phyloP scores from a whole-genome alignment of 1,140 invertebrate species.

The Trichogramma pretiosum region DNA sequence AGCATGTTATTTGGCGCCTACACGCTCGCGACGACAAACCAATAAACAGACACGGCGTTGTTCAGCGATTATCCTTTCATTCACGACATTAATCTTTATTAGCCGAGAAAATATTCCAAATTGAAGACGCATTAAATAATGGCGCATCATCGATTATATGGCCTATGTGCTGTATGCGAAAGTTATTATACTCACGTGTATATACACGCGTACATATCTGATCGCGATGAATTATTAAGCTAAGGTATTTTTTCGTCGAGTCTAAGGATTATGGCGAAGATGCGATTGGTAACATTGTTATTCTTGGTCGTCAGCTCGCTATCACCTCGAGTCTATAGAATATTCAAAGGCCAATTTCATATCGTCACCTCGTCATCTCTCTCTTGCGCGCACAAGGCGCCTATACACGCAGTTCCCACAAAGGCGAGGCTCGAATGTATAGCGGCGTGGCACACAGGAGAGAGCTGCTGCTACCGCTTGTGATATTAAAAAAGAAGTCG shows the following conservation, averaged over 20 bases:
- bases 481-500: conserved; percentile 34
- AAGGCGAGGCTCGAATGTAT: neutral
- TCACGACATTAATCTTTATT: conserved; percentile 13
- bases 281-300: too few species aligned
- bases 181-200: too few species aligned
- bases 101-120: neutral
- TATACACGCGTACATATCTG: too few species aligned
- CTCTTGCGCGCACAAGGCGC: conserved; percentile 15
- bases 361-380: conserved; percentile 27
- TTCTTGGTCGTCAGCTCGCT: too few species aligned
- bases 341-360: conserved; percentile 48
- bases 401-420: conserved; percentile 18
- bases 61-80: conserved; percentile 7
- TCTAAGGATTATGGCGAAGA: too few species aligned
- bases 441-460: conserved; percentile 5
- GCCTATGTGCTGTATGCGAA: too few species aligned
- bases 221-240: too few species aligned
- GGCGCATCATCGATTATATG: too few species aligned
- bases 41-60: conserved; percentile 5
- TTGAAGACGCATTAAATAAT: conserved; percentile 11
- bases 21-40: too few species aligned
- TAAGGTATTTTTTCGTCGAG: too few species aligned
- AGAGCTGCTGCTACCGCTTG: too few species aligned
- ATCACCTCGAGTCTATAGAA: conserved; percentile 41
- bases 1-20: too few species aligned